Base-by-base conservation (phyloP, 2,797 vertebrate genomes). In the Ibycter americanus region DNA sequence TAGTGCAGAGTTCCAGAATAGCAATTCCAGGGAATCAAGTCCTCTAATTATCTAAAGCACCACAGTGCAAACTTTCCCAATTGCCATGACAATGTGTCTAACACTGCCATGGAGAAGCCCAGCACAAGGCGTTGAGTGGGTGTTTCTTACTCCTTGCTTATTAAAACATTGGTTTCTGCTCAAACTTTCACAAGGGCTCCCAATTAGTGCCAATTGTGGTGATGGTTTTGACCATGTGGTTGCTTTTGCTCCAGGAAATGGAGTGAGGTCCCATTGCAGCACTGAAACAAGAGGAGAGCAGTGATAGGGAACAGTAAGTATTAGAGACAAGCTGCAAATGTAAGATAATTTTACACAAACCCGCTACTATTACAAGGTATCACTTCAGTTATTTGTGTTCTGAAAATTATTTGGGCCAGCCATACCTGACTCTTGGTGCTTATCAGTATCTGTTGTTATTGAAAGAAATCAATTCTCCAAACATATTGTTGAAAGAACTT, bases 301-400 rank as follows among this genome's bases (percentile, higher is more conserved):
- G 18, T 29, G 31, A 59, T 15, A 94, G 29, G 12, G n/a, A 90
- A 51, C 42, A 66, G 80, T 63, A 91, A 92, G 92, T 87, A 76
- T 29, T 44, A 74, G 49, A 74, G 46, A 52, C 36, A 84, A 59
- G 26, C 46, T 95, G 77, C 47, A 82, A 94, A 73, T 49, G 3
- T 55, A 83, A 89, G 85, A 90, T 78, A 92, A 92, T 84, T 83
- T 90, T 84, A 65, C 19, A 66, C 51, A 93, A 92, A 93, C 38
- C 13, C 38, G 65, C 32, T 82, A 16, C 58, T 83, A 92, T 70
- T 65, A 73, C 31, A 83, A 83, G 47, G 20, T 46, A 46, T 68
- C 96, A 83, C 63, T 79, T 70, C 71, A 74, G 59, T 72, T 70
- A 63, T 72, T 86, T 86, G 16, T 68, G 17, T 47, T 91, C 68